Base-by-base conservation (phyloP, 2,888 invertebrate genomes). In the Ichneumoninae sp. region DNA sequence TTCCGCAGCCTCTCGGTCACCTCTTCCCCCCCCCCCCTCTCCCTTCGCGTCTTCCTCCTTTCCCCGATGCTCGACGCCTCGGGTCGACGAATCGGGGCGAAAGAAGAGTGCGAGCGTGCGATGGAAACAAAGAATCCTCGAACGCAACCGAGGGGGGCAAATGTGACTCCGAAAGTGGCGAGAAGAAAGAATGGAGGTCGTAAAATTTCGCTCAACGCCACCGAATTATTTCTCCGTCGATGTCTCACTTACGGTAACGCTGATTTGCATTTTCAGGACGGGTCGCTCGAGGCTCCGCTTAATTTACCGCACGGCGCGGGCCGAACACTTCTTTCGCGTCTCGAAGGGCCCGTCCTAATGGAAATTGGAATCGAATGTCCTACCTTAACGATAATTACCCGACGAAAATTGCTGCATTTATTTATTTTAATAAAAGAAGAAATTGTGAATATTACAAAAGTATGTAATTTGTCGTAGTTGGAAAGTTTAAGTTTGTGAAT, bases 181-280 rank as follows among this genome's bases (percentile, higher is more conserved):
- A 66, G 79, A 68, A 69, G 80, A 74, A 77, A 77, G 66, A 78
- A 80, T 80, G 86, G 62, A 71, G 76, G 84, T 85, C 86, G 87
- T 87, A 86, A 88, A 87, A 85, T 85, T 86, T 88, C 87, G 74
- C 85, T 87, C 80, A 84, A 82, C 86, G 70, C 74, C 80, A 62
- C 54, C 68, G 83, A 86, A 87, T 87, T 86, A 85, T 79, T 54
- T 40, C 26, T 13, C 26, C 22, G 0, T n/a, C 6, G 57, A 69
- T 36, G 65, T 77, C 57, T 77, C 40, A 68, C 52, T 77, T 44
- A 30, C n/a, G 8, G 60, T 77, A 44, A 40, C 22, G 10, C 33
- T 57, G 26, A 69, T 68, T 68, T 77, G 68, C 54, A 57, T 77
- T 57, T 57, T 74, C 65, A 3, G 19, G 40, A 57, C 8, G 26